Evolutionary conservation across 2,113 vertebrate species (phyloP).

Genomic region (Cinclus cinclus): DNA sequence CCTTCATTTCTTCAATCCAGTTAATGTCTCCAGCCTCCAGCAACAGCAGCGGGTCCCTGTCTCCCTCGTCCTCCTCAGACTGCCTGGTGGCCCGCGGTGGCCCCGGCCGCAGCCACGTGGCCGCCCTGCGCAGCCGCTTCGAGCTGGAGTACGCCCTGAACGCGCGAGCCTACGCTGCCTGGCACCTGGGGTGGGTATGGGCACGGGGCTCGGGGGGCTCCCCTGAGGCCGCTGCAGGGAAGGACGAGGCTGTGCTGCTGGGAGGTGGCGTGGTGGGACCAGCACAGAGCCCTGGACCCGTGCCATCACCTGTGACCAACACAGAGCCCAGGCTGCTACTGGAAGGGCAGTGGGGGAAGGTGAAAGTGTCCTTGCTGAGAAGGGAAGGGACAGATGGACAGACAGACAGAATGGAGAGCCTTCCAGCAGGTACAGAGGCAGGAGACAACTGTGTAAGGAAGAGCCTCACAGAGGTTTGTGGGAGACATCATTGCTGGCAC

Average conservation of each 20-base stretch:
- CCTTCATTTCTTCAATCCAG: conserved; percentile 50
- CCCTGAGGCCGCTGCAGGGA: too few species aligned
- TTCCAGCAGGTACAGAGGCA: background rate
- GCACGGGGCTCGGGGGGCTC: background rate
- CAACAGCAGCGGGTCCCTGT: conserved; percentile 93
- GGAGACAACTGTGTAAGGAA: background rate
- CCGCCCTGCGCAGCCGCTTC: conserved; percentile 85
- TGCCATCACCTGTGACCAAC: accelerated
- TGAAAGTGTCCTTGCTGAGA: background rate
- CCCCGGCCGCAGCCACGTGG: conserved; percentile 87
- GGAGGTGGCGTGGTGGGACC: background rate
- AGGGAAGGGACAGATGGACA: background rate
- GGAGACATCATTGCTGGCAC: background rate
- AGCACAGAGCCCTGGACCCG: background rate
- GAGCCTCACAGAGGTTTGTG: background rate
- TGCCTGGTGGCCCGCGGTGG: conserved; percentile 81
- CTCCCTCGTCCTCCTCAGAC: conserved; percentile 88
- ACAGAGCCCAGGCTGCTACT: background rate
- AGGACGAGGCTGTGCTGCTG: background rate
- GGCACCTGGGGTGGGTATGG: conserved; percentile 72
- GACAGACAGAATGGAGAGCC: background rate
- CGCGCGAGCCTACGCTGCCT: conserved; percentile 75
- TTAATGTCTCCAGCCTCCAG: conserved; percentile 93
- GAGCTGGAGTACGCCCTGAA: conserved; percentile 90
- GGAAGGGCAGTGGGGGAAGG: background rate